Evolutionary conservation across 1,140 invertebrate species (phyloP).

Genomic region (Stenopsyche tienmushanensis): DNA sequence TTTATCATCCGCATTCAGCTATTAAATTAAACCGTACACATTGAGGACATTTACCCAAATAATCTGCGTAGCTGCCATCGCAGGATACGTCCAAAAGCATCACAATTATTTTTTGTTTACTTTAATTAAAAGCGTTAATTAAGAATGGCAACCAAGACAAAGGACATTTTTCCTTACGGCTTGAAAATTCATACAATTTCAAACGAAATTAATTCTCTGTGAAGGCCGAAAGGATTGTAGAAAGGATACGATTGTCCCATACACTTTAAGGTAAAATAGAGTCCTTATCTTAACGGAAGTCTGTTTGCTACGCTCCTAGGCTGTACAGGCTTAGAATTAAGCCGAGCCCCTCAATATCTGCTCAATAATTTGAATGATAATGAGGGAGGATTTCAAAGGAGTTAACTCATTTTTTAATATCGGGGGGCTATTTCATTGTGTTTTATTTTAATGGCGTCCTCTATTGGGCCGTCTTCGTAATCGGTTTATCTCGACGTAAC

Average conservation of each 20-base stretch:
- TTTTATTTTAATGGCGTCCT: no score
- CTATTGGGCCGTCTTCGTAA: no score
- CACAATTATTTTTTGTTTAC: constrained; percentile 27
- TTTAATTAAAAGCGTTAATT: constrained; percentile 23
- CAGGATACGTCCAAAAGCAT: neutral
- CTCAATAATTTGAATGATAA: no score
- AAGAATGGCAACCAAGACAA: neutral
- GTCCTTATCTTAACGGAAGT: neutral
- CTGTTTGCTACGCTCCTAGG: no score
- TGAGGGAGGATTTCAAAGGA: no score
- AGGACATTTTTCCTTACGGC: neutral
- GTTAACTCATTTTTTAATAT: no score
- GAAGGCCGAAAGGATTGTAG: neutral
- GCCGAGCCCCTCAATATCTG: neutral
- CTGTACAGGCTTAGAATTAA: neutral
- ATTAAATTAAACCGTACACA: neutral
- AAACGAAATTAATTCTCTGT: neutral
- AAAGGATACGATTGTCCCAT: neutral
- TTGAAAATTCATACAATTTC: neutral
- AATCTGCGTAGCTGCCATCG: neutral
- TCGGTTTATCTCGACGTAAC: no score
- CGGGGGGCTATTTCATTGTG: no score
- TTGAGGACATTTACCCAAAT: neutral
- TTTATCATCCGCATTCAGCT: neutral
- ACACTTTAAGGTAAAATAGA: neutral